phyloP scores from a whole-genome alignment of 53 echinoderm and acorn worm species.

The Actinopyga echinites region DNA sequence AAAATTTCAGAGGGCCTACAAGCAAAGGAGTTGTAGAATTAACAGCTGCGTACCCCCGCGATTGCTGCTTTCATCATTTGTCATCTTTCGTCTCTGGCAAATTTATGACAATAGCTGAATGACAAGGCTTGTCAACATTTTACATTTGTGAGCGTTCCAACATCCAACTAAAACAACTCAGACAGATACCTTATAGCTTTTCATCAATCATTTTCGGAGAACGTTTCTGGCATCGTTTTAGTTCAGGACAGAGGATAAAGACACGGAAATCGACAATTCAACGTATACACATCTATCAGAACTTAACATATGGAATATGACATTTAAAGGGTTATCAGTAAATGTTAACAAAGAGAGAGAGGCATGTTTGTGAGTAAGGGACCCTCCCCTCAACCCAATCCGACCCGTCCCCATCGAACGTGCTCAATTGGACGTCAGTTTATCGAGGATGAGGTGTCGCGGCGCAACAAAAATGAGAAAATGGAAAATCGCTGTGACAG shows the following conservation, averaged over 20 bases:
- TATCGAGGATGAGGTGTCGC: constrained; percentile 3
- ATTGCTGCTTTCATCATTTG: no score
- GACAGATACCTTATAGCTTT: constrained; percentile 16
- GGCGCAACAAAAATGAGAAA: not conserved
- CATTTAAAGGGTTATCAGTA: constrained; percentile 19
- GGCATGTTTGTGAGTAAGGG: not conserved
- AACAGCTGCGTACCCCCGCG: no score
- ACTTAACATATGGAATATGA: not conserved
- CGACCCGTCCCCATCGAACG: constrained; percentile 22
- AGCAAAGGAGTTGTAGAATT: no score
- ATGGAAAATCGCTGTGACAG: constrained; percentile 7
- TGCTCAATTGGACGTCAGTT: constrained; percentile 27
- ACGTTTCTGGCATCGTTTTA: not conserved
- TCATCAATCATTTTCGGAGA: constrained; percentile 6
- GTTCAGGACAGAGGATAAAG: not conserved
- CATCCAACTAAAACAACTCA: not conserved
- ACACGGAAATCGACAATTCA: not conserved
- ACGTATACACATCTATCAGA: constrained; percentile 1
- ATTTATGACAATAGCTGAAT: no score
- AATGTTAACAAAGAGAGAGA: constrained; percentile 14
- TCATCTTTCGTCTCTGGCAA: no score
- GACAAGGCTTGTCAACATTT: no score
- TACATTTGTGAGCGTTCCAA: not conserved
- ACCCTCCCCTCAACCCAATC: constrained; percentile 1
- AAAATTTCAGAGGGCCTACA: no score